Percentiles rank a stretch among this genome's conserved stretches.
Evolutionary conservation across 2,113 vertebrate genomes (phyloP).

Genomic region (Scomber colias): DNA sequence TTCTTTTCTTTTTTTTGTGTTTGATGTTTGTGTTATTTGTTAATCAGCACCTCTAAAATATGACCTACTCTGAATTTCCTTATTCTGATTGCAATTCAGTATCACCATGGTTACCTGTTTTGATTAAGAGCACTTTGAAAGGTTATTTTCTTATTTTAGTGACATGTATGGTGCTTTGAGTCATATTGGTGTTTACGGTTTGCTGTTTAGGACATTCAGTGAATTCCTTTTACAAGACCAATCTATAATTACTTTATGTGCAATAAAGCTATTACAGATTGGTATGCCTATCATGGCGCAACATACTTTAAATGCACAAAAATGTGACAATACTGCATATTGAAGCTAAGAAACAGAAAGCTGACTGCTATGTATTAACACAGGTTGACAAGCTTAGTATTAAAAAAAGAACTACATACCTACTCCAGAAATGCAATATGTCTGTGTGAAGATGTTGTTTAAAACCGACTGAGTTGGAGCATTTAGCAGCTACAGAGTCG

Average conservation of each 20-base stretch:
- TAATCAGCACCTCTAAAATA: constrained; percentile 4
- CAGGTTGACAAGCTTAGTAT: not conserved
- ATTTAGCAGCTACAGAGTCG: not conserved
- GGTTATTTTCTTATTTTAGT: no score
- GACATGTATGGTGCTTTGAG: constrained; percentile 8
- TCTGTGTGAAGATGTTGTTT: constrained; percentile 3
- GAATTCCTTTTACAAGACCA: not conserved
- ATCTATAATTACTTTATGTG: not conserved
- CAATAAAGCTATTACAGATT: no score
- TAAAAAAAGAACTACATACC: not conserved
- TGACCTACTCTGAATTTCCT: constrained; percentile 5
- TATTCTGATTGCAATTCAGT: constrained; percentile 11
- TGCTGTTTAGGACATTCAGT: not conserved
- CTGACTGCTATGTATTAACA: no score
- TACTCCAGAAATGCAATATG: constrained; percentile 9
- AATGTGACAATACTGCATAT: no score
- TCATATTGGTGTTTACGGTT: not conserved
- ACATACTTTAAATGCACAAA: no score
- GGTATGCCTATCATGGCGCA: no score
- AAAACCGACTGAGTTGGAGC: not conserved
- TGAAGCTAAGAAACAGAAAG: no score
- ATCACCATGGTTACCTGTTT: constrained; percentile 17
- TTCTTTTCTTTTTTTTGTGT: no score
- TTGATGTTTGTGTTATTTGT: not conserved
- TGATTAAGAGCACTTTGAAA: not conserved